These are phyloP conservation scores for Gymnodraco acuticeps DNA, from an alignment of 2,797 vertebrate genomes.

Conservation along the genomic window DNA sequence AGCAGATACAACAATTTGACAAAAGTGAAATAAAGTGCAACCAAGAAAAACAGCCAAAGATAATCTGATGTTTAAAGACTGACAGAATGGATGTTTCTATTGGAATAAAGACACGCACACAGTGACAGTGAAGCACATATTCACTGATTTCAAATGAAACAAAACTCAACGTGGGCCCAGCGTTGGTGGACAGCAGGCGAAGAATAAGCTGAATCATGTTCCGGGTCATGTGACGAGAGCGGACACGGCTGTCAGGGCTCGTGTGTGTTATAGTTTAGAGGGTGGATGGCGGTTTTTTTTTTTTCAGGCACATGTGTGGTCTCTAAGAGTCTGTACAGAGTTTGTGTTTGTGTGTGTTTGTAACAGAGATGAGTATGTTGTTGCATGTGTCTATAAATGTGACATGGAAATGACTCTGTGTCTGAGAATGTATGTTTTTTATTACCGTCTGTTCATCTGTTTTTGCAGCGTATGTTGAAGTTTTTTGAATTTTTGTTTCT, in stretches of 20 bases:
- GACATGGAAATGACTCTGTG: constrained; percentile 33
- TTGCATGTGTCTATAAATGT: constrained; percentile 28
- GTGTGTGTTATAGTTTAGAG: constrained; percentile 2
- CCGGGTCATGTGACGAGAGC: constrained; percentile 13
- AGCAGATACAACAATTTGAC: background rate
- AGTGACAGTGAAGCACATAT: background rate
- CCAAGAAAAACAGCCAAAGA: background rate
- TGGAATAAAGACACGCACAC: background rate
- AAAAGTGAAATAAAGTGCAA: background rate
- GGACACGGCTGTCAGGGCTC: constrained; percentile 6
- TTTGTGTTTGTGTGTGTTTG: constrained; percentile 1
- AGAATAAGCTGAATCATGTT: constrained; percentile 35
- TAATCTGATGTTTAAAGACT: background rate
- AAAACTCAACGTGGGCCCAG: background rate
- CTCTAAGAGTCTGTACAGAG: background rate
- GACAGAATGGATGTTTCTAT: background rate
- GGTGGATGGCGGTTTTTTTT: background rate
- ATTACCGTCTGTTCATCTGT: constrained; percentile 17
- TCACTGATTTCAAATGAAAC: background rate
- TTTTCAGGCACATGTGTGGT: background rate
- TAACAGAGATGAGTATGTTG: constrained; percentile 23
- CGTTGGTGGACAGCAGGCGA: background rate
- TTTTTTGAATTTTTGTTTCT: background rate
- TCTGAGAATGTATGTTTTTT: constrained; percentile 37
- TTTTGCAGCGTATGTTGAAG: background rate